Evolutionary conservation across 1,140 invertebrate species (phyloP).

Genomic region (Globodera ellingtonae): DNA sequence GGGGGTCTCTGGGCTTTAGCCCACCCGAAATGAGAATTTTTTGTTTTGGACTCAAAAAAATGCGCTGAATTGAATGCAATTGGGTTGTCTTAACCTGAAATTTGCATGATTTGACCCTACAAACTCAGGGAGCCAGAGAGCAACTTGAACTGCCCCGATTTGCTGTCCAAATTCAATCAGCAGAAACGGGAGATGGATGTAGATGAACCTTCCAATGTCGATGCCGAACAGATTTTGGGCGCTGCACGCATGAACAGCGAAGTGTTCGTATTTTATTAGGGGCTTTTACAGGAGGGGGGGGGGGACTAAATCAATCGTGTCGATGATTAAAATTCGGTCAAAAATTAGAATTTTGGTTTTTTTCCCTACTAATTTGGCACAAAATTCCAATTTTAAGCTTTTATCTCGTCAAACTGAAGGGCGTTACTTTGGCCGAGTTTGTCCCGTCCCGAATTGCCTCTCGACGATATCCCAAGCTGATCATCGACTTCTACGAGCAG

Average conservation of each 20-base stretch:
- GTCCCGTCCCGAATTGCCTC: background rate
- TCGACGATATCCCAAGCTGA: slow-evolving; percentile 15
- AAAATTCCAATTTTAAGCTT: slow-evolving; percentile 22
- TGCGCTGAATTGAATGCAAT: background rate
- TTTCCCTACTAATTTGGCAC: background rate
- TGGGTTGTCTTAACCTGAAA: background rate
- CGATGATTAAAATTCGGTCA: background rate
- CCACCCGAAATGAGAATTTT: background rate
- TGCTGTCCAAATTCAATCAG: background rate
- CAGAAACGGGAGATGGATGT: background rate
- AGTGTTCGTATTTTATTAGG: background rate
- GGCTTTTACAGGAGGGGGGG: too few relatives aligned
- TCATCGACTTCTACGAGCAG: slow-evolving; percentile 33
- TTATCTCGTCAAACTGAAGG: slow-evolving; percentile 11
- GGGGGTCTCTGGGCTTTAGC: background rate
- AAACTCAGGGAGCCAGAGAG: slow-evolving; percentile 20
- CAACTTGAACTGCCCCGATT: slow-evolving; percentile 15
- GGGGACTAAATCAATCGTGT: too few relatives aligned
- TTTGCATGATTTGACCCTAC: background rate
- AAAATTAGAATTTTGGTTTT: background rate
- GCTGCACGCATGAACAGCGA: slow-evolving; percentile 14
- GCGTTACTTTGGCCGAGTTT: slow-evolving; percentile 3
- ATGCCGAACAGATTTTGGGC: slow-evolving; percentile 5
- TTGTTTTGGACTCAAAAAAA: background rate
- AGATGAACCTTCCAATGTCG: background rate